phyloP scores from a whole-genome alignment of 2,797 vertebrate species.

The Acanthurus leucopareius region DNA sequence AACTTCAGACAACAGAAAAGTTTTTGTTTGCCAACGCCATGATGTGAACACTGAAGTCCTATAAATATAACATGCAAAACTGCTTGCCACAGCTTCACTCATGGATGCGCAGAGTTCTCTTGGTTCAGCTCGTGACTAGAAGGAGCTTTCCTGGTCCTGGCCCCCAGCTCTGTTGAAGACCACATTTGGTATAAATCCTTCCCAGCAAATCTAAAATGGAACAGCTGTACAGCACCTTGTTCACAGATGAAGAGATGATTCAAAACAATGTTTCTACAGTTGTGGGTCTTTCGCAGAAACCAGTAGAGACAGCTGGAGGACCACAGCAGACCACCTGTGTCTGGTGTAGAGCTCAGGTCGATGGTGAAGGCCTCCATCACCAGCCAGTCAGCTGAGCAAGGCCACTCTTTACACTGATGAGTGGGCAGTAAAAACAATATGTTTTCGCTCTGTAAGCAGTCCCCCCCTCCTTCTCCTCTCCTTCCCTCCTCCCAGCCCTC shows the following conservation, averaged over 20 bases:
- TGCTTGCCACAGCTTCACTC: background rate
- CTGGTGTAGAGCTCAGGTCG: slow-evolving; percentile 36
- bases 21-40: background rate
- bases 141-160: background rate
- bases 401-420: slow-evolving; percentile 59
- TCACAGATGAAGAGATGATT: slow-evolving; percentile 44
- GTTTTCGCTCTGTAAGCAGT: slow-evolving; percentile 71
- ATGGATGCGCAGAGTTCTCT: slow-evolving; percentile 5
- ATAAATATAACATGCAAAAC: background rate
- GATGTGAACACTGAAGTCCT: background rate
- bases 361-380: slow-evolving; percentile 10
- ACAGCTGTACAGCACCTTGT: slow-evolving; percentile 21
- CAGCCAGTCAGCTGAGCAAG: slow-evolving; percentile 64
- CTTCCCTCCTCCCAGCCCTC: slow-evolving; percentile 1
- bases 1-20: background rate
- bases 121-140: background rate
- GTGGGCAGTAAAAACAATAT: slow-evolving; percentile 75
- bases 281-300: slow-evolving; percentile 32
- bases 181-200: slow-evolving; percentile 15
- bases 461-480: slow-evolving; percentile 11
- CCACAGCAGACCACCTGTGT: slow-evolving; percentile 63
- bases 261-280: slow-evolving; percentile 45
- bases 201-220: slow-evolving; percentile 25
- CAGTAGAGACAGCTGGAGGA: slow-evolving; percentile 32
- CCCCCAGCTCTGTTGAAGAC: background rate